A percentile compares a stretch with the other conserved stretches of the same genome.
Evolutionary conservation across 2,113 vertebrate genomes (phyloP).

Genomic region (Dasypus novemcinctus): DNA sequence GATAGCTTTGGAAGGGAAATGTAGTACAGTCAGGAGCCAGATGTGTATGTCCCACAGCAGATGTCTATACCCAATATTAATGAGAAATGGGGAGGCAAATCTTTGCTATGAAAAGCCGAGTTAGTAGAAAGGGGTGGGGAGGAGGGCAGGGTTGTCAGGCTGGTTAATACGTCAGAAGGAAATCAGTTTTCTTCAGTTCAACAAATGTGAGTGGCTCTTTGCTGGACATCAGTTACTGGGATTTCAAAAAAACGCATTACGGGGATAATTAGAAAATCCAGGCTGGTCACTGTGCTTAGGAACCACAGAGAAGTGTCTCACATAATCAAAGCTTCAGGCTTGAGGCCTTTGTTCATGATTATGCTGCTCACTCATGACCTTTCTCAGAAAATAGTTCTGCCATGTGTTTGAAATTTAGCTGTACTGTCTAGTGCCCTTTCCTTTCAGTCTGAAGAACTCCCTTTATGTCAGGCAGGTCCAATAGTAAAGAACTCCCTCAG

Average conservation of each 20-base stretch:
- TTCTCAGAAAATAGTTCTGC: not conserved
- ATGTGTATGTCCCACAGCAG: not conserved
- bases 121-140: not conserved
- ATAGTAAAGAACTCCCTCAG: too few species aligned
- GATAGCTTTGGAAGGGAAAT: not conserved
- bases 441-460: too few species aligned
- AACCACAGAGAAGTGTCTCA: not conserved
- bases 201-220: not conserved
- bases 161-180: not conserved
- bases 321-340: not conserved
- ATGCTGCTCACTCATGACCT: not conserved
- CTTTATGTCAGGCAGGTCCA: too few species aligned
- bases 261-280: not conserved
- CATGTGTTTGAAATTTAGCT: not conserved
- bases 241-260: slow-evolving; percentile 7
- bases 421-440: not conserved
- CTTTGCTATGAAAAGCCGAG: not conserved
- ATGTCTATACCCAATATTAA: not conserved
- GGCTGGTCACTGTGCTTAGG: not conserved
- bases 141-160: not conserved
- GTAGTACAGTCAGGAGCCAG: not conserved
- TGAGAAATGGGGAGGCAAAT: not conserved
- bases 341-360: not conserved
- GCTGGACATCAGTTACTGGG: not conserved
- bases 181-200: not conserved